Base-by-base conservation (phyloP, 92 coral and sea anemone genomes). In the Heliopora coerulea region DNA sequence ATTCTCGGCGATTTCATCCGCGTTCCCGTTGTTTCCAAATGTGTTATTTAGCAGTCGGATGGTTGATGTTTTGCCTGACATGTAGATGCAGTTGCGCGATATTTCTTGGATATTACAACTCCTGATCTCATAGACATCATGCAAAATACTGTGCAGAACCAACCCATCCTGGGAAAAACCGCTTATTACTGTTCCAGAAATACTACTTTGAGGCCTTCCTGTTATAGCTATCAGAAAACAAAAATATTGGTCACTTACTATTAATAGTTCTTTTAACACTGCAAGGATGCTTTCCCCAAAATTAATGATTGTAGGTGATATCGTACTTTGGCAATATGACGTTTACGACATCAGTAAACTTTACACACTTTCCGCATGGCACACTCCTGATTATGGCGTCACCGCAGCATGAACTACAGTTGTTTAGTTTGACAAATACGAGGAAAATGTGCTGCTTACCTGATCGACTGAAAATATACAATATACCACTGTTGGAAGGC, bases 11-110 rank as follows among this genome's bases (percentile, higher is more conserved):
- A 13, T 31, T 13, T 56, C 61, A 1, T 14, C 25, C 7, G 73
- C 17, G 14, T 25, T 67, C 2, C 58, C 74, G 59, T 67, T 67
- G 19, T 46, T 6, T 0, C 46, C 35, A 67, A 67, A 67, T 44
- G 42, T 49, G 24, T 49, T 67, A 39, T 67, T 49, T 1, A 67
- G 1, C 33, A 67, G 11, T 49, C 48, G 23, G 7, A 67, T 20
- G 9, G 31, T 31, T 0, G 35, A 67, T 25, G 14, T 20, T 27
- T 28, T 25, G 3, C 74, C 57, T 0, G 39, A 27, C 33, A 49
- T 28, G 33, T 8, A 67, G 29, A 67, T 67, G 13, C 58, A 24
- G 14, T 10, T 30, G 10, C 20, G 19, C 20, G 3, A 35, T 24
- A 48, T 46, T 23, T 44, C 29, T 25, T 29, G 42, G 20, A 67